phyloP scores from a whole-genome alignment of 2,888 invertebrate species.

The Anaspis maculata region DNA sequence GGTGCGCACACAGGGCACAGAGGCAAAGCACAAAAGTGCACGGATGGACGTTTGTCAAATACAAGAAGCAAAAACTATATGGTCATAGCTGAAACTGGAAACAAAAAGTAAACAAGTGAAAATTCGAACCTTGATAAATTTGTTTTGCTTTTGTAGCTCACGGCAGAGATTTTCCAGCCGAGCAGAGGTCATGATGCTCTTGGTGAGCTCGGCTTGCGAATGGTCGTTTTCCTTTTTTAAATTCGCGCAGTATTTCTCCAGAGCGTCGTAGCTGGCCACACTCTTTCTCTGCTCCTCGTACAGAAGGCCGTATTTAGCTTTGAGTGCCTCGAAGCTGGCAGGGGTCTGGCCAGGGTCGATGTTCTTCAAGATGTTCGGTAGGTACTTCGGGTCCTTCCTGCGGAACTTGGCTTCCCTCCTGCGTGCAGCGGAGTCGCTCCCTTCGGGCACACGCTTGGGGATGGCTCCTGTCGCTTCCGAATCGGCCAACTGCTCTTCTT shows the following conservation, averaged over 20 bases:
- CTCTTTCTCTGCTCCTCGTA: constrained; percentile 60
- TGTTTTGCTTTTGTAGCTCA: constrained; percentile 88
- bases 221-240: constrained; percentile 72
- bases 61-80: too few species aligned
- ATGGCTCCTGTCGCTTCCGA: too few species aligned
- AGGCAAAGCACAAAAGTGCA: too few species aligned
- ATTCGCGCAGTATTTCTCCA: constrained; percentile 42
- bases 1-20: too few species aligned
- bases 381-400: constrained; percentile 51
- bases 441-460: too few species aligned
- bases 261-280: constrained; percentile 36
- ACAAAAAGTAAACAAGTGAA: too few species aligned
- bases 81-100: too few species aligned
- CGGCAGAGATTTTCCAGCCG: constrained; percentile 85
- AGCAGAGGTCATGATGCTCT: constrained; percentile 71
- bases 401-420: constrained; percentile 40
- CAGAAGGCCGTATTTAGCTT: constrained; percentile 68
- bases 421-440: constrained; percentile 12
- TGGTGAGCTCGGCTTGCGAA: constrained; percentile 73
- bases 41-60: too few species aligned
- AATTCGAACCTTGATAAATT: constrained; percentile 67
- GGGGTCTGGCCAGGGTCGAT: constrained; percentile 51
- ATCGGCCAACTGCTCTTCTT: too few species aligned
- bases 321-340: constrained; percentile 61
- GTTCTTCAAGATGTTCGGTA: constrained; percentile 60